Evolutionary conservation across 1,140 invertebrate genomes (phyloP), one percentile per base, ranked within the genome.

Genomic region (Anastatus disparis): DNA sequence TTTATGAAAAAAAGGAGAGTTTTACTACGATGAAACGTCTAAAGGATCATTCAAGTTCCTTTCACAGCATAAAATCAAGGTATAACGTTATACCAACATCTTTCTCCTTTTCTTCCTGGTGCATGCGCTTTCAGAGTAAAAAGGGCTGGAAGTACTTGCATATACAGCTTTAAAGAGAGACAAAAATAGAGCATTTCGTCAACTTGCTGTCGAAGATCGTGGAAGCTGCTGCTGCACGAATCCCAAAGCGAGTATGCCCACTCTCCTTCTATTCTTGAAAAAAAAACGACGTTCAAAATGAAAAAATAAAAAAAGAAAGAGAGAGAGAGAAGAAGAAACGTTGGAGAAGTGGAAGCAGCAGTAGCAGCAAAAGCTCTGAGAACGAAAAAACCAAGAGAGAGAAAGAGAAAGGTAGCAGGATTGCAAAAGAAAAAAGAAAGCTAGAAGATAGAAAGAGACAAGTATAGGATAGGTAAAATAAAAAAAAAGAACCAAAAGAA

Each of bases 231-330:
- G 8, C n/a, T 0, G 8, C n/a, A n/a, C 6, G 13, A 12, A 7
- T 7, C 3, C 8, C 26, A 35, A 9, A 17, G 15, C 9, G 17
- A 31, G 35, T 22, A 1, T n/a, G n/a, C n/a, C n/a, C n/a, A n/a
- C 44, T 56, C 20, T 6, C 3, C 29, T 2, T 17, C 15, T 35
- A 22, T 29, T 55, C n/a, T 0, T 20, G 29, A 35, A 55, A 55
- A 55, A 55, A 26, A 24, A n/a, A 44, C 13, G 10, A 55, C n/a
- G 20, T 0, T 1, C n/a, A 35, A 55, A 24, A 26, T 20, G 27
- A 42, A 66, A 26, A n/a, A n/a, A n/a, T n/a, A n/a, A n/a, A 56
- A 58, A 58, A 46, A 1, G 31, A 55, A 56, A 53, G 12, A 24
- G 42, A 29, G 44, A 44, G 3, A 55, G 26, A 2, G 35, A 66